Percentiles rank a stretch among this genome's conserved stretches.
Evolutionary conservation across 35 echinoderm and acorn worm genomes (phyloP).

Genomic region (Chiridota heheva): DNA sequence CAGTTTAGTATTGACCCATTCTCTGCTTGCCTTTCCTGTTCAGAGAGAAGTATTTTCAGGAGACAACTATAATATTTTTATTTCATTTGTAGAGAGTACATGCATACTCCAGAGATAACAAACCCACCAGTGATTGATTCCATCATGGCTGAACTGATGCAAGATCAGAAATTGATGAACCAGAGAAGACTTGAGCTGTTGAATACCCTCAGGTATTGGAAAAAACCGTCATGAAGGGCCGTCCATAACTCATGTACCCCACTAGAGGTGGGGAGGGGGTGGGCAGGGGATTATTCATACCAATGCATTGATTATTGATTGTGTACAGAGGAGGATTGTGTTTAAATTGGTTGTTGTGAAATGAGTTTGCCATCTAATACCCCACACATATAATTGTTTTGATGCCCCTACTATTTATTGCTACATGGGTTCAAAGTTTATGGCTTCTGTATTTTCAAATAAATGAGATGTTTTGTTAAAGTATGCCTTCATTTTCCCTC

Average conservation of each 20-base stretch:
- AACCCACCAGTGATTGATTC: constrained; percentile 55
- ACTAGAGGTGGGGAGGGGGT: not conserved
- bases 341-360: not conserved
- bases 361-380: no score
- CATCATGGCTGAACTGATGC: constrained; percentile 50
- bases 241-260: not conserved
- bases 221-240: not conserved
- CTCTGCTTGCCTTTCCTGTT: no score
- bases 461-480: no score
- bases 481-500: no score
- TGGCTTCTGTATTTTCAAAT: no score
- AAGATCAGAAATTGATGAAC: constrained; percentile 76
- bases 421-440: no score
- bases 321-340: not conserved
- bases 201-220: constrained; percentile 67
- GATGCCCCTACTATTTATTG: no score
- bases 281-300: not conserved
- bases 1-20: no score
- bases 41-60: no score
- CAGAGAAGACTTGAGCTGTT: constrained; percentile 63
- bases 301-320: not conserved
- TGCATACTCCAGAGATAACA: constrained; percentile 65
- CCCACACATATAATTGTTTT: no score
- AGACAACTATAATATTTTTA: not conserved
- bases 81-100: constrained; percentile 57